These are phyloP conservation scores for Limenitis camilla DNA, from an alignment of 2,888 invertebrate species.

Conservation along the genomic window DNA sequence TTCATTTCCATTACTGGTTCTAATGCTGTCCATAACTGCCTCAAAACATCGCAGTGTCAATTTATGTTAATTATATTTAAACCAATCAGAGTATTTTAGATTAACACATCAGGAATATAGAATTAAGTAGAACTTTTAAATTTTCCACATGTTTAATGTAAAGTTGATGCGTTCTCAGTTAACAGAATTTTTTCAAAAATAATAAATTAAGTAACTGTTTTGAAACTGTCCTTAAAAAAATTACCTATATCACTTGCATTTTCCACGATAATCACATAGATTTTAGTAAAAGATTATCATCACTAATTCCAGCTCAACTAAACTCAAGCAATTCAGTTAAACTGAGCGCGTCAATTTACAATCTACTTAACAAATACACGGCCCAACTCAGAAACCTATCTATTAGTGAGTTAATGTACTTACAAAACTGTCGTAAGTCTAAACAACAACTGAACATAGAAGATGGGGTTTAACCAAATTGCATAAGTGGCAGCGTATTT, in stretches of 20 bases:
- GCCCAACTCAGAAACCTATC: constrained; percentile 31
- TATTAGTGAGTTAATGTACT: constrained; percentile 30
- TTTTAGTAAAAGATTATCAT: constrained; percentile 37
- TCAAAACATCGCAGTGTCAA: no score
- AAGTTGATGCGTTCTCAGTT: no score
- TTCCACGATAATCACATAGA: background rate
- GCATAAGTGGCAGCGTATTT: constrained; percentile 4
- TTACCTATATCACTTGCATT: background rate
- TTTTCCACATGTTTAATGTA: no score
- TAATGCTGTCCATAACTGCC: no score
- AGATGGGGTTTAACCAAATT: background rate
- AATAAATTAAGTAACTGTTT: no score
- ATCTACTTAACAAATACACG: constrained; percentile 41
- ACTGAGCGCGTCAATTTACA: constrained; percentile 42
- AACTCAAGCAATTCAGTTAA: constrained; percentile 43
- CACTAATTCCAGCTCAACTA: constrained; percentile 24
- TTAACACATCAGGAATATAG: no score
- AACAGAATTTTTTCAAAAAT: no score
- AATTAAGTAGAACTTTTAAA: no score
- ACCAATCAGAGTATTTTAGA: no score
- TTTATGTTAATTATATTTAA: no score
- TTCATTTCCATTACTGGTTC: no score
- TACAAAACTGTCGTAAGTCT: constrained; percentile 24
- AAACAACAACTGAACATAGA: constrained; percentile 15
- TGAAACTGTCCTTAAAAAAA: background rate